Evolutionary conservation across 2,888 invertebrate species (phyloP).

Genomic region (Conchocele bisecta): DNA sequence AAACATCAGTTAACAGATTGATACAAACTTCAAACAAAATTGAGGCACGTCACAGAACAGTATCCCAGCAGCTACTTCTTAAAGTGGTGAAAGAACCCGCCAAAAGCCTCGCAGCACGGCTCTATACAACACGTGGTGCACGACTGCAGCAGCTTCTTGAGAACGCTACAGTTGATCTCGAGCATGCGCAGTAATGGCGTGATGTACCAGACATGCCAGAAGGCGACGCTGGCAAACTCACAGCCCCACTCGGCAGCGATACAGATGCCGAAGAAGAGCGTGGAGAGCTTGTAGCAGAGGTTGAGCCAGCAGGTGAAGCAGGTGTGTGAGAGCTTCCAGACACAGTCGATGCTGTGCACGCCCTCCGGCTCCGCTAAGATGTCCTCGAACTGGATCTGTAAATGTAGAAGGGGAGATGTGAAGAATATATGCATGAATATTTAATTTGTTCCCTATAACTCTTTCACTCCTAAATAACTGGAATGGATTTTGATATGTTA

Average conservation of each 20-base stretch:
- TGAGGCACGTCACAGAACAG: no score
- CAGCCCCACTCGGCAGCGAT: constrained; percentile 86
- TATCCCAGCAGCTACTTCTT: no score
- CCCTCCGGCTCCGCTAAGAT: constrained; percentile 72
- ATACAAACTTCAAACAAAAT: no score
- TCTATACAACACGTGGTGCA: constrained; percentile 83
- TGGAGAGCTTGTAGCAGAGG: constrained; percentile 88
- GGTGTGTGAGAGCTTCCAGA: constrained; percentile 87
- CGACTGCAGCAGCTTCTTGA: constrained; percentile 81
- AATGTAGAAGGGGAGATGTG: no score
- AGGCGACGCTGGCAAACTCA: constrained; percentile 84
- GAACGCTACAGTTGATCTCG: constrained; percentile 85
- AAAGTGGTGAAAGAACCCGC: constrained; percentile 63
- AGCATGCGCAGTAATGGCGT: constrained; percentile 87
- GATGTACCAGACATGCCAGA: constrained; percentile 88
- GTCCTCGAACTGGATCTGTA: constrained; percentile 72
- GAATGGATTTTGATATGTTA: no score
- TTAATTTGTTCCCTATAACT: no score
- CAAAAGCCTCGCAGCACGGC: constrained; percentile 67
- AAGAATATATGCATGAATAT: no score
- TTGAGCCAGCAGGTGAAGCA: constrained; percentile 87
- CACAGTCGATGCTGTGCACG: constrained; percentile 85
- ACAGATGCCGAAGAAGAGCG: constrained; percentile 86
- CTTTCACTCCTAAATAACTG: no score
- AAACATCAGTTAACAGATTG: no score